Base-by-base conservation (phyloP, 2,888 invertebrate genomes). In the Macrophya alboannulata region DNA sequence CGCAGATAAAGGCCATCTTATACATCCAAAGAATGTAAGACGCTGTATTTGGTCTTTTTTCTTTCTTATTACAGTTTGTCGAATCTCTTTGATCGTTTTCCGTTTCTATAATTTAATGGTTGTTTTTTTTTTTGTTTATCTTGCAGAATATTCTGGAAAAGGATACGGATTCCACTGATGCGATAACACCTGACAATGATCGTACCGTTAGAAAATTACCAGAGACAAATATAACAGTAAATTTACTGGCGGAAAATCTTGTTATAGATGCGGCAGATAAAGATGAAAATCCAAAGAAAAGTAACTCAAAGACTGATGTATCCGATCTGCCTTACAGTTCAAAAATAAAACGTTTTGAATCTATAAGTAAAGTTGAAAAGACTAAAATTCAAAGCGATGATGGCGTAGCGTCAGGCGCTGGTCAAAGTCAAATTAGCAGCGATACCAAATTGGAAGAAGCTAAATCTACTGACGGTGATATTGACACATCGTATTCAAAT, bases 141-240 rank as follows among this genome's bases (percentile, higher is more conserved):
- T 55, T 12, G n/a, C 85, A 92, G 92, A 89, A 93, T 86, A 93
- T 94, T 87, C 91, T 90, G n/a, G 94, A 94, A 85, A 94, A 93
- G 84, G 94, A 94, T 85, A 92, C 91, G 72, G 93, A 93, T 86
- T 91, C 91, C n/a, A 90, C 90, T 68, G 89, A 87, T 8, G 71
- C 85, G 4, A 74, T 86, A 3, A 90, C 92, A 87, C 95, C 95
- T 85, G 94, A 95, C 90, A 94, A 95, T 91, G 95, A 95, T 90
- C 89, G 91, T 62, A 90, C 90, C 59, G 89, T 91, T 59, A 87
- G 86, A 21, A 48, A 62, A 62, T 21, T 51, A 48, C 43, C 72
- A 31, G 83, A 83, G 10, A 83, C 15, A 84, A 86, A 40, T 87
- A 87, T 84, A 87, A 85, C 37, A 21, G 87, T 82, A 83, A 90